Conservation (phyloP, 2,113 vertebrate species). For the Chamaetylas fuelleborni region DNA sequence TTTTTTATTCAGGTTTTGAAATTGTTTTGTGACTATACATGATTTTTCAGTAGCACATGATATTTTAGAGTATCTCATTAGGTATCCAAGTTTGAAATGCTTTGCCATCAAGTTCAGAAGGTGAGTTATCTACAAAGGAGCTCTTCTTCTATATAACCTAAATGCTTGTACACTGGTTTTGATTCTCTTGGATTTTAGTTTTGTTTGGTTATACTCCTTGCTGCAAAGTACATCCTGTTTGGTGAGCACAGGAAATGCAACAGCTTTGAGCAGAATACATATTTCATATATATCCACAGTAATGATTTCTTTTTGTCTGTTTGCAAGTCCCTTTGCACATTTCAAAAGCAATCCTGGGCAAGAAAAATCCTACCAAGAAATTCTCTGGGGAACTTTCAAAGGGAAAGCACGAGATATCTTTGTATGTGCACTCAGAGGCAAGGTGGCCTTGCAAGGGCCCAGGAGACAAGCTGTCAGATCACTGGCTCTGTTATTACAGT, state of each 20-base stretch:
- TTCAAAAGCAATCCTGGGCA: background rate
- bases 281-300: background rate
- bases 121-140: background rate
- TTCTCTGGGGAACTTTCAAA: background rate
- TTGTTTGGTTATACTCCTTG: background rate
- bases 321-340: background rate
- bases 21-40: background rate
- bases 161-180: background rate
- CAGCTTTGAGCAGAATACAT: background rate
- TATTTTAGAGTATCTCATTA: background rate
- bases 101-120: background rate
- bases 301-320: background rate
- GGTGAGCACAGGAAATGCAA: background rate
- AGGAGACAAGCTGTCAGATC: background rate
- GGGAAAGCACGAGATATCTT: background rate
- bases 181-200: background rate
- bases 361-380: background rate
- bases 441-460: background rate
- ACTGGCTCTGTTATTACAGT: background rate
- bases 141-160: background rate
- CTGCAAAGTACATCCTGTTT: background rate
- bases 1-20: background rate
- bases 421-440: background rate
- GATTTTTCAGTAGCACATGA: background rate
- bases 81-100: background rate